These are phyloP conservation scores for Sciurus carolinensis DNA, from an alignment of 2,797 vertebrate species.

Conservation along the genomic window DNA sequence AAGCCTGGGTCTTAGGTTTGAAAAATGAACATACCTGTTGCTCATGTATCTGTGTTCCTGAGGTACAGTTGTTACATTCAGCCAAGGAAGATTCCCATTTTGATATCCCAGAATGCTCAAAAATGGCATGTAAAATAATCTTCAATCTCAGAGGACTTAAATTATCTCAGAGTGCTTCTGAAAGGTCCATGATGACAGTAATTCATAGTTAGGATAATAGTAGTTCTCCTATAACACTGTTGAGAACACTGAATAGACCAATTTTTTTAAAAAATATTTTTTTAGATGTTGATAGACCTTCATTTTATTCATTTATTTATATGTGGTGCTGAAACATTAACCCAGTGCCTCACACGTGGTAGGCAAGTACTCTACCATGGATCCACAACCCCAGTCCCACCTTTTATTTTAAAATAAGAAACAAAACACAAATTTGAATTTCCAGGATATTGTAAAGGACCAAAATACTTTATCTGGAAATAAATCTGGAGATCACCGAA, in stretches of 20 bases:
- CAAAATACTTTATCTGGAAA: background rate
- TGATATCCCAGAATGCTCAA: background rate
- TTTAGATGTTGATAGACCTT: too few species aligned
- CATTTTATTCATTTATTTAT: too few species aligned
- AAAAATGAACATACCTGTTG: background rate
- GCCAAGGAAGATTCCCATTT: background rate
- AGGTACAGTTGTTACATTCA: background rate
- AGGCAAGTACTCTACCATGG: too few species aligned
- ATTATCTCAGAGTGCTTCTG: background rate
- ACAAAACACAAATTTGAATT: constrained; percentile 8
- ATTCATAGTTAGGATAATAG: background rate
- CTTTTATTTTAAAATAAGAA: background rate
- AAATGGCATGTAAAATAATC: background rate
- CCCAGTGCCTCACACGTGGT: too few species aligned
- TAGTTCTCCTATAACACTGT: background rate
- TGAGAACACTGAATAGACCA: background rate
- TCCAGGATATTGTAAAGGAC: background rate
- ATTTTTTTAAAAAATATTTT: background rate
- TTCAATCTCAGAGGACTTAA: background rate
- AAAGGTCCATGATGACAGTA: background rate
- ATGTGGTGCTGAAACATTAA: too few species aligned
- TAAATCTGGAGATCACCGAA: background rate
- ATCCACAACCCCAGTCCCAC: too few species aligned
- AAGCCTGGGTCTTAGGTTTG: background rate
- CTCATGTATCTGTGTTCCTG: background rate